Evolutionary conservation across 2,888 invertebrate genomes (phyloP), one percentile per base, ranked within the genome.

Genomic region (Liodrosophila aerea): DNA sequence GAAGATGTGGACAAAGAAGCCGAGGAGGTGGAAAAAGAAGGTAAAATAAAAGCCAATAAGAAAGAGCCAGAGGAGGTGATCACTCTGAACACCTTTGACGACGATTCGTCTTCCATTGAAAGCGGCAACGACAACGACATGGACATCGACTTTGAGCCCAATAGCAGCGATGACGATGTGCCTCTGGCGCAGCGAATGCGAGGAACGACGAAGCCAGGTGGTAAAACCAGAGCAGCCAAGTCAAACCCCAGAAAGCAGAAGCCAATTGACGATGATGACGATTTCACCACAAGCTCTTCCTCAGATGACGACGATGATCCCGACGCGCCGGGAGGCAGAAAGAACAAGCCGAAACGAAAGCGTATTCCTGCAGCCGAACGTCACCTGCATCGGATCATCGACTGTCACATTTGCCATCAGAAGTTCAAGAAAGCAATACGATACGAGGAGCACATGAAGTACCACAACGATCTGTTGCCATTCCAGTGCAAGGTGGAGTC

Each of bases 391-490:
- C 78, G 78, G n/a, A 83, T 82, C 27, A 87, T 89, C 30, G 84
- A 88, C 43, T 88, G 88, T 45, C 86, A 88, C 39, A 87, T 88
- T 40, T 88, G 88, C 37, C 87, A 88, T 13, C 88, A 88, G 58
- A 87, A 83, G 34, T 88, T 88, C 47, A 87, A 87, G 37, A 88
- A 89, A 54, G 72, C 76, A 4, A 82, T 82, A 22, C 81, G 87
- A 33, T 87, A 89, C 30, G 82, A 87, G 51, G 87, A 87, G 45
- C 88, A 88, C 33, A 89, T 88, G 88, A 88, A 87, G 18, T 83
- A 85, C 31, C 89, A 88, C 68, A 85, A 89, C 56, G 88, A 88
- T 61, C 71, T 88, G 27, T 60, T 88, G 47, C 87, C 88, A 12
- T 87, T 87, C 60, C 88, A 89, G 56, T 88, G 88, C 49, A 76